These are phyloP conservation scores for Lymantria dispar DNA, from an alignment of 2,888 invertebrate genomes.

Conservation along the genomic window DNA sequence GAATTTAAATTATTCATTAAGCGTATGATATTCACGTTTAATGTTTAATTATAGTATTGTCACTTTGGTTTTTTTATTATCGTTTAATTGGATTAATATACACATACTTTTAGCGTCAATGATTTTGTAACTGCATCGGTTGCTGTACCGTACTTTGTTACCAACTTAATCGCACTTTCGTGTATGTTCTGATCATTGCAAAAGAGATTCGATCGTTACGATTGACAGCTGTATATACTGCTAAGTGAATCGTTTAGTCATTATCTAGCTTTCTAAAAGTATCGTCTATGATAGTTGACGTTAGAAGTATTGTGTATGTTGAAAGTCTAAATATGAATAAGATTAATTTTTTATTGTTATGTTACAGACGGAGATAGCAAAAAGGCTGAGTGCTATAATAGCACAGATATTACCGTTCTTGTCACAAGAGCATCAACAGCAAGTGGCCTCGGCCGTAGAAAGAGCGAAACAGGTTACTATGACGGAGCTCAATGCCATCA, in stretches of 20 bases:
- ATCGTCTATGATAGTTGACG: no score
- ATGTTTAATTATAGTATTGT: constrained; percentile 32
- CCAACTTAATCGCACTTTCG: no score
- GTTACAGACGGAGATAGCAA: constrained; percentile 96
- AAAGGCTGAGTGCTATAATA: constrained; percentile 95
- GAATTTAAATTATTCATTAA: constrained; percentile 50
- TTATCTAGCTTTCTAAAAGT: no score
- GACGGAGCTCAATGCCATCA: constrained; percentile 96
- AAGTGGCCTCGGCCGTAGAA: constrained; percentile 96
- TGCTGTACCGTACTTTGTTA: no score
- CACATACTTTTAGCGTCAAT: background rate
- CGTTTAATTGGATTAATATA: background rate
- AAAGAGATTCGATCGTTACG: no score
- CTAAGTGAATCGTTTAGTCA: no score
- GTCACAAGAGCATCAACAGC: constrained; percentile 95
- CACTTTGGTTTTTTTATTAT: constrained; percentile 25
- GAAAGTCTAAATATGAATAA: background rate
- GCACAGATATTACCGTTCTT: constrained; percentile 96
- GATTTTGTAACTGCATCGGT: no score
- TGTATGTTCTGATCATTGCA: no score
- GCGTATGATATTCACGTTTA: constrained; percentile 40
- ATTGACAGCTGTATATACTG: no score
- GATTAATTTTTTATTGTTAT: constrained; percentile 17
- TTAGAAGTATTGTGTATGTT: no score
- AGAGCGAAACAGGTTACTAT: constrained; percentile 97